Base-by-base conservation (phyloP, 2,888 invertebrate species). In the Brachynemurus nebulosus region DNA sequence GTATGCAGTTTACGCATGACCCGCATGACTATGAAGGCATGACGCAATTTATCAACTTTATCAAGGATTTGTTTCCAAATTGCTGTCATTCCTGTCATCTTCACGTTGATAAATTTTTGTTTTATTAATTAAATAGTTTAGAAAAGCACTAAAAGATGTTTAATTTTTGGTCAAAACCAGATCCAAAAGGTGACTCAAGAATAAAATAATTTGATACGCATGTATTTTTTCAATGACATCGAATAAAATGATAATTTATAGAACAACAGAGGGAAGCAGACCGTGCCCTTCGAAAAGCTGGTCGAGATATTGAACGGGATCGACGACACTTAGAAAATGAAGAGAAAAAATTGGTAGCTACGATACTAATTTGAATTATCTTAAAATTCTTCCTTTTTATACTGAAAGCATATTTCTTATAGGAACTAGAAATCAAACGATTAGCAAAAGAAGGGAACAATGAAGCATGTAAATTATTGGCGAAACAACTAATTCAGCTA, bases 341-440 rank as follows among this genome's bases (percentile, higher is more conserved):
- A 61, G 92, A 93, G 60, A 89, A 90, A 53, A 88, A 90, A 70
- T 63, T 93, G 62, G 86, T 86, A 63, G 64, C 66, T 55, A 27
- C 6, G 27, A 23, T n/a, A 37, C 35, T n/a, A n/a, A n/a, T n/a
- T n/a, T n/a, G n/a, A n/a, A n/a, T n/a, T n/a, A n/a, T n/a, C n/a
- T n/a, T n/a, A n/a, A n/a, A n/a, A n/a, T n/a, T n/a, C n/a, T n/a
- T n/a, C 48, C 20, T 18, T 47, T 37, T 45, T 39, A 33, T 25
- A 38, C 57, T 48, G 44, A n/a, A n/a, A n/a, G n/a, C n/a, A n/a
- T n/a, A n/a, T n/a, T 49, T 14, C 40, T 63, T 67, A 17, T 58
- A 86, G 80, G 86, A 89, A 68, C 65, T 76, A 61, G 91, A 93
- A 61, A 93, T 93, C 40, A 89, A 85, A 59, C 88, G 86, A 57